phyloP scores from a whole-genome alignment of 2,113 vertebrate genomes.

The Cranoglanis bouderius region DNA sequence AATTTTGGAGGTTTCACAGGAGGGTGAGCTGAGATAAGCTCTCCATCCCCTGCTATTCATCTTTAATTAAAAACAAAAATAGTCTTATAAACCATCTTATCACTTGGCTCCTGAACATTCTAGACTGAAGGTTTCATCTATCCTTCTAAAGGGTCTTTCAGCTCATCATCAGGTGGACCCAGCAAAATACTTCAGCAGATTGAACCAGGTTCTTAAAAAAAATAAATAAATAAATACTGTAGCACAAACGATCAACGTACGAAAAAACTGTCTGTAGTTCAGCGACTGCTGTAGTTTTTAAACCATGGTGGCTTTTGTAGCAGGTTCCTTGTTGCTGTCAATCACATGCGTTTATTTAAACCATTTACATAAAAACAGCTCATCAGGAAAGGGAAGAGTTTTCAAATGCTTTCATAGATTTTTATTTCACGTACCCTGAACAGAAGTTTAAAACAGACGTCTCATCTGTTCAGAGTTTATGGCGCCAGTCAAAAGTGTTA shows the following conservation, averaged over 20 bases:
- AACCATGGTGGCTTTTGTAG: background rate
- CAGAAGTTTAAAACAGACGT: background rate
- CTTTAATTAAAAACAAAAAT: background rate
- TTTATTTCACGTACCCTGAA: background rate
- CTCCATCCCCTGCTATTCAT: background rate
- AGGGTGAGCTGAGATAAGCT: background rate
- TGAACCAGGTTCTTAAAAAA: background rate
- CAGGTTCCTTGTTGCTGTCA: background rate
- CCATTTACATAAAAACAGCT: background rate
- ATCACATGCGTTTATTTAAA: background rate
- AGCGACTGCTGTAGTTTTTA: background rate
- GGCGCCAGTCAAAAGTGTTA: background rate
- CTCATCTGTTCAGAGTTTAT: background rate
- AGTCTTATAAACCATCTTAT: background rate
- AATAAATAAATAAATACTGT: no score
- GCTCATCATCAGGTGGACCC: background rate
- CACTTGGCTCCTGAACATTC: no score
- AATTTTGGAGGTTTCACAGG: background rate
- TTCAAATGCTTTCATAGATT: background rate
- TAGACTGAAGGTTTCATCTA: background rate
- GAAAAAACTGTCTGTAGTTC: background rate
- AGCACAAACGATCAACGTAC: background rate
- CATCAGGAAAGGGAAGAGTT: background rate
- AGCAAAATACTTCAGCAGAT: background rate
- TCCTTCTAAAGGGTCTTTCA: background rate